Evolutionary conservation across 2,113 vertebrate genomes (phyloP), one percentile per base, ranked within the genome.

Genomic region (Tragulus kanchil): DNA sequence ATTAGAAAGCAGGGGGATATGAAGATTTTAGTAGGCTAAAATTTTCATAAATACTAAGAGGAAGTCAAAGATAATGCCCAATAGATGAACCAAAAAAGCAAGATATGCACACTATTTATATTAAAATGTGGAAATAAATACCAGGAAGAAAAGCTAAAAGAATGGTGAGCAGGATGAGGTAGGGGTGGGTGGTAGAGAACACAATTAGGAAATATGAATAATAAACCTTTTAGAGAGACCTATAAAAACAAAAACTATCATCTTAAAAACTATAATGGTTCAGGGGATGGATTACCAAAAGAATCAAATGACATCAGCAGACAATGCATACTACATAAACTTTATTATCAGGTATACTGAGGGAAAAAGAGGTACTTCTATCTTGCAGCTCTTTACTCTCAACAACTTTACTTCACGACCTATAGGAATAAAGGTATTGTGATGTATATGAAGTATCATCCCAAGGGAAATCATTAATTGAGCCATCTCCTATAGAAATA

Each of bases 401-500:
- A 95, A 75, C 6, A 26, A 79, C 19, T 94, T 93, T 71, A 81
- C 52, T 65, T 95, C 78, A 89, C 84, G 52, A 25, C 3, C 50
- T 62, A 95, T 52, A 96, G 48, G 42, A 89, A 67, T 75, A 92
- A 9, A 17, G 69, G 3, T 71, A 96, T 85, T 65, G 54, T 65
- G 13, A 56, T 58, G 7, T 69, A 11, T 28, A 78, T 67, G 54
- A 95, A 96, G 92, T 91, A 94, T 95, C 19, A 90, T 6, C 28
- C 45, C 59, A 94, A 82, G 26, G 69, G 25, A 96, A 89, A 90
- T 82, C n/a, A 94, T 86, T 90, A 85, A 94, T 58, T 97, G 90
- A 91, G 58, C 50, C 89, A 85, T 67, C 48, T 56, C 61, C 9
- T 67, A 91, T 8, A 90, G 54, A 96, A 64, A 81, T 71, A 96